Evolutionary conservation across 2,888 invertebrate species (phyloP).

Genomic region (Ptychoptera contaminata): DNA sequence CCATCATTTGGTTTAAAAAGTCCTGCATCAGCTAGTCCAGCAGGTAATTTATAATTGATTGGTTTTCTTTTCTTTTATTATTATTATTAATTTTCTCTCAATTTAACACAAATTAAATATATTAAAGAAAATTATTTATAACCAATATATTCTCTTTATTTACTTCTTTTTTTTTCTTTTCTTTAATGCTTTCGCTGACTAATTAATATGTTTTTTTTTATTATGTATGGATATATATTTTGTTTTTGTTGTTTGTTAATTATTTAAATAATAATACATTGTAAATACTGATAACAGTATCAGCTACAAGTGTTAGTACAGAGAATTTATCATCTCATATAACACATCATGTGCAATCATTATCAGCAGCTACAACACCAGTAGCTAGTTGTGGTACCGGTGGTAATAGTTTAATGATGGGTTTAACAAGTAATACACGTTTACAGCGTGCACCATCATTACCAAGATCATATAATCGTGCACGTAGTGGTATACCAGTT

Average conservation of each 20-base stretch:
- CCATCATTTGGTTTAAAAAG: slow-evolving; percentile 17
- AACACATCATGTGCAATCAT: slow-evolving; percentile 37
- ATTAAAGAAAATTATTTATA: no score
- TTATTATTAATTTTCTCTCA: no score
- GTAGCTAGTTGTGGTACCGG: no score
- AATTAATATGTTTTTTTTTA: no score
- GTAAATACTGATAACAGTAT: slow-evolving; percentile 2
- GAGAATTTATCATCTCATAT: slow-evolving; percentile 38
- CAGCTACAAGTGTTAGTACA: slow-evolving; percentile 31
- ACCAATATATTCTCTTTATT: no score
- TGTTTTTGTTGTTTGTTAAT: neutral
- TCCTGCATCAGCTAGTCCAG: slow-evolving; percentile 16
- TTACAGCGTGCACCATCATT: slow-evolving; percentile 41
- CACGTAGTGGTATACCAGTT: slow-evolving; percentile 44
- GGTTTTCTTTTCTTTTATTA: no score
- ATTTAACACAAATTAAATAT: no score
- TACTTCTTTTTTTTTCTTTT: no score
- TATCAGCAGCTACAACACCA: slow-evolving; percentile 38
- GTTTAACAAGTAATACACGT: slow-evolving; percentile 27
- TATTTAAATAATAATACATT: neutral
- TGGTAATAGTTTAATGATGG: no score
- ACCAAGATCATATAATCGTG: slow-evolving; percentile 38
- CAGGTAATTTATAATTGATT: slow-evolving; percentile 13
- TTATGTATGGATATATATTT: no score
- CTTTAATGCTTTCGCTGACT: no score